Evolutionary conservation across 2,113 vertebrate genomes (phyloP), one percentile per base, ranked within the genome.

Genomic region (Macheiramphus alcinus): DNA sequence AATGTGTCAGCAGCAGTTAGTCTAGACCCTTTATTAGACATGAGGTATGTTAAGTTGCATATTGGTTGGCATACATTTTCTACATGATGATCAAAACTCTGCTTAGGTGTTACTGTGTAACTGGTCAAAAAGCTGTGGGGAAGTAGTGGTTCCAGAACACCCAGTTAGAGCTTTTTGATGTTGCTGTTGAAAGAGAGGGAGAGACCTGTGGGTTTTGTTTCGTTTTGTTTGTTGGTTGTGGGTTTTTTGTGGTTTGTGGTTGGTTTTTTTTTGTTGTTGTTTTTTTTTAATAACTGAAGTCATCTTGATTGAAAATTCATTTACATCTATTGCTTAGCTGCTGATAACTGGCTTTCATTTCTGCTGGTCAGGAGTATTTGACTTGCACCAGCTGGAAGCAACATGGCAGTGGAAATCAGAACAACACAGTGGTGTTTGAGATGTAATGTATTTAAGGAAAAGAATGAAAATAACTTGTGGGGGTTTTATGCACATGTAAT

Each of bases 31-130:
- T 29, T 14, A 6, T 3, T 52, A 55, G 55, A 47, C n/a, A 25
- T 45, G 45, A 48, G 40, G 18, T 43, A 4, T 31, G n/a, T 18
- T 45, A 10, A 2, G 40, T 43, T 56, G 23, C 42, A 3, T 62
- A 0, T 9, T 11, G 53, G 7, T 18, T 67, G 71, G 47, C 34
- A 14, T 23, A 8, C 4, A 0, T 66, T 36, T 38, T 19, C 19
- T 55, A 0, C 32, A 3, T 11, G 9, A 1, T 0, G 0, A 11
- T 20, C 27, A 38, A 21, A 66, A 5, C 52, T 36, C 42, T 53
- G 70, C n/a, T 61, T 71, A 56, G 59, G 32, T 84, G 59, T 63
- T 70, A 0, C 3, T 1, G 27, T 1, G 1, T 29, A 32, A 13
- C 2, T 56, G 70, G 32, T 21, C n/a, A 29, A 1, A 76, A 65